Base-by-base conservation (phyloP, 2,113 vertebrate genomes). In the Pelecanoides urinatrix region DNA sequence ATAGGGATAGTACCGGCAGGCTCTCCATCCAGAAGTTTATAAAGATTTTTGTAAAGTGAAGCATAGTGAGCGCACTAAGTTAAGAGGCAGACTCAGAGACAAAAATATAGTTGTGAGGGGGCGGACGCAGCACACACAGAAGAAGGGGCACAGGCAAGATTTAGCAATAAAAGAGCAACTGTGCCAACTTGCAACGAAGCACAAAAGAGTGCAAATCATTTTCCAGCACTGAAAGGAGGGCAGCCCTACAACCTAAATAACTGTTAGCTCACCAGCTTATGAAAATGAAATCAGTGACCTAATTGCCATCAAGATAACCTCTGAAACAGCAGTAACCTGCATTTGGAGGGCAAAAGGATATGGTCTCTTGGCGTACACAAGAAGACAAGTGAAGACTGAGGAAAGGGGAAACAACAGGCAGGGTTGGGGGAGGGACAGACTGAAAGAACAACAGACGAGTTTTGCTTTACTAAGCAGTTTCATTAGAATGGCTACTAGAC, bases 161-260 rank as follows among this genome's bases (percentile, higher is more conserved):
- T 71, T 56, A 90, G 92, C 86, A 78, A 77, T 97, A 95, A 97
- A 98, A 96, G 90, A 97, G 93, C 97, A 97, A 94, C 62, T 94
- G 78, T 96, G 95, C 55, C 95, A 96, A 75, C 62, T 86, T 92
- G 67, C 94, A 98, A 94, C 1, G 4, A 96, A 96, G 95, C 90
- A 90, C 90, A 89, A 82, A 92, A 84, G 84, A 84, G 94, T 7
- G 3, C 71, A 86, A 55, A 86, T 97, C 94, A 96, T 97, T 96
- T 95, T 97, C 91, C 85, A 96, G 66, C 71, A 58, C 72, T 68
- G 80, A 79, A 95, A 95, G 58, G 80, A 97, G 86, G 56, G 58
- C 88, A 82, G 52, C 70, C 58, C 79, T 50, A 56, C 90, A 94
- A 53, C 80, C 84, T 94, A 85, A 87, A 95, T 85, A 85, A 50